Conservation (phyloP, 2,113 vertebrate species). For the Leptosomus discolor region DNA sequence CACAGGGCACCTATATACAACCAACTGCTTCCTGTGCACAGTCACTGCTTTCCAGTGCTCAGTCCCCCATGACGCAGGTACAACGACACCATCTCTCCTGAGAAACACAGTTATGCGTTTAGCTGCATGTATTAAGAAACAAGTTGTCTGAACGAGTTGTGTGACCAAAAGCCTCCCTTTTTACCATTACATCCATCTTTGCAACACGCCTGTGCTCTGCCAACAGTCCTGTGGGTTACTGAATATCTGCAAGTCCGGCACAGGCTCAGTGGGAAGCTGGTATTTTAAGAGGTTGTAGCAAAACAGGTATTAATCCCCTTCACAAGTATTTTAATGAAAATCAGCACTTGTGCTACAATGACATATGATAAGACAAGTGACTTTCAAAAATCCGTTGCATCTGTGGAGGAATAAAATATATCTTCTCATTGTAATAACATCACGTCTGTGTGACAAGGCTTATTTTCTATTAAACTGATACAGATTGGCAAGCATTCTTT, state of each 20-base stretch:
- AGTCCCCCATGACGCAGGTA: neutral
- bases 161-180: neutral
- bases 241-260: neutral
- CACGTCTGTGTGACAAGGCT: neutral
- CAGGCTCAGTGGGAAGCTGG: neutral
- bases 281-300: neutral
- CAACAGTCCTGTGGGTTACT: neutral
- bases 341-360: neutral
- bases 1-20: neutral
- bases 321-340: neutral
- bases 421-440: neutral
- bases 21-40: neutral
- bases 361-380: neutral
- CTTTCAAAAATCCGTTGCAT: neutral
- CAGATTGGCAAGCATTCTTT: neutral
- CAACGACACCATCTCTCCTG: neutral
- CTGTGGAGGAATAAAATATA: neutral
- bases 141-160: neutral
- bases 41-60: neutral
- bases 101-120: neutral
- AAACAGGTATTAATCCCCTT: neutral
- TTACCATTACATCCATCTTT: neutral
- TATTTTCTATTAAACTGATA: neutral
- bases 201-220: neutral
- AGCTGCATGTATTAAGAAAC: neutral